Evolutionary conservation across 53 echinoderm and acorn worm species (phyloP), one percentile per base, ranked within the genome.

Genomic region (Mesocentrotus franciscanus): DNA sequence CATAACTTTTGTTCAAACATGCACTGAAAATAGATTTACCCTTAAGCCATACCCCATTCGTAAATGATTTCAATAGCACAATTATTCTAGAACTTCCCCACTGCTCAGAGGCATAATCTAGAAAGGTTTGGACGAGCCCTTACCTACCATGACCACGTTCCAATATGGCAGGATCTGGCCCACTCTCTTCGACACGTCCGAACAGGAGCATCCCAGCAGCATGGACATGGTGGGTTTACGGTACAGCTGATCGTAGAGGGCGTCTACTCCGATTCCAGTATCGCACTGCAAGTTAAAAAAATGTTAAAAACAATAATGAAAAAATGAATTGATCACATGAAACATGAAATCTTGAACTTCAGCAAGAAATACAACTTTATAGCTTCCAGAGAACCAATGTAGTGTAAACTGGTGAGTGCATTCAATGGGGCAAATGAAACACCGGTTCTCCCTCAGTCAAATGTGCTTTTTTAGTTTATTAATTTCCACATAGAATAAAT

Each of bases 61-160:
- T 6, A 49, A 6, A 49, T 49, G 3, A 49, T 5, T 49, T 49
- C 49, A 49, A 4, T 4, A 49, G 49, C 49, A 49, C 49, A 49
- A 2, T 49, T 49, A 49, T 49, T 62, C 10, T 1, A 62, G 62
- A 9, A 9, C 62, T 62, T 1, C 3, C 18, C 62, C 62, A 16
- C 62, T 62, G 18, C 62, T 62, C 62, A 16, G 1, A 16, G 62
- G 26, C 27, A 71, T 92, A 92, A 71, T 56, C 87, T 94, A 85
- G 91, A 85, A 62, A 85, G 56, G 70, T 85, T 87, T 94, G 95
- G 87, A 94, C 95, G 95, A 94, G 95, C 95, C 95, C 95, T 94
- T 83, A 92, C 97, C 96, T 97, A 99, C 99, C 99, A 99, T 99
- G 75, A 98, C 98, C 61, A 97, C 95, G 95, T 99, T 98, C 99